A percentile compares a stretch with the other conserved stretches of the same genome.
phyloP scores from a whole-genome alignment of 2,113 vertebrate species.

The Steatornis caripensis region DNA sequence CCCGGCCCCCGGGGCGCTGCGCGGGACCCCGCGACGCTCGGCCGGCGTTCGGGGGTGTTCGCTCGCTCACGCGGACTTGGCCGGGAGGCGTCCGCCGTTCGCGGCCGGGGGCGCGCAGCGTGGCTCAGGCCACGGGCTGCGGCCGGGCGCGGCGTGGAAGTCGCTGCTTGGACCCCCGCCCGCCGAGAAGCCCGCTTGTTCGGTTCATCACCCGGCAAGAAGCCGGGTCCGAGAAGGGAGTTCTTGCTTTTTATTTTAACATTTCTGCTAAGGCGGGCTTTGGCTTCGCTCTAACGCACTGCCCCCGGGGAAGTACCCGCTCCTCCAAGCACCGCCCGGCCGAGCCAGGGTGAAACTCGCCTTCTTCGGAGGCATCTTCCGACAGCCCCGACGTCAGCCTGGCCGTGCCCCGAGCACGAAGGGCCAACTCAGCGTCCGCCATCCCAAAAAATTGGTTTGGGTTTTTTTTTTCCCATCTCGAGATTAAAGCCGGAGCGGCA shows the following conservation, averaged over 20 bases:
- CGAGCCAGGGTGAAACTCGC: not conserved
- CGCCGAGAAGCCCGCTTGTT: not conserved
- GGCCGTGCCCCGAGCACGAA: not conserved
- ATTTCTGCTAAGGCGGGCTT: not conserved
- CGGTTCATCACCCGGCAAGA: not conserved
- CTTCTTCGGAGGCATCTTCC: not conserved
- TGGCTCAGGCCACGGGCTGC: not conserved
- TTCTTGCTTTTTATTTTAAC: not conserved
- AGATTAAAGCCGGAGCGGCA: not conserved
- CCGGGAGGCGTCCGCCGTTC: no score
- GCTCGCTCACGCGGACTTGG: not conserved
- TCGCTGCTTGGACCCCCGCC: not conserved
- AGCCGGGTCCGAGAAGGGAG: not conserved
- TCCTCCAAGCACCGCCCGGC: not conserved
- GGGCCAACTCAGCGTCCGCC: not conserved
- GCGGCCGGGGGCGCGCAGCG: not conserved
- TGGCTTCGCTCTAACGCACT: not conserved
- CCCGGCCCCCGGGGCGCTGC: no score
- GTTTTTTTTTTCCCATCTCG: not conserved
- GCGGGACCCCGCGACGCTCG: not conserved
- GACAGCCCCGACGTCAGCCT: not conserved
- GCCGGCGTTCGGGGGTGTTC: not conserved
- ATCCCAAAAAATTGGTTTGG: not conserved
- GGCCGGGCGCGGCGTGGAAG: not conserved
- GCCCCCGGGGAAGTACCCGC: accelerated